Conservation (phyloP, 2,797 vertebrate genomes). For the Gymnothorax javanicus region DNA sequence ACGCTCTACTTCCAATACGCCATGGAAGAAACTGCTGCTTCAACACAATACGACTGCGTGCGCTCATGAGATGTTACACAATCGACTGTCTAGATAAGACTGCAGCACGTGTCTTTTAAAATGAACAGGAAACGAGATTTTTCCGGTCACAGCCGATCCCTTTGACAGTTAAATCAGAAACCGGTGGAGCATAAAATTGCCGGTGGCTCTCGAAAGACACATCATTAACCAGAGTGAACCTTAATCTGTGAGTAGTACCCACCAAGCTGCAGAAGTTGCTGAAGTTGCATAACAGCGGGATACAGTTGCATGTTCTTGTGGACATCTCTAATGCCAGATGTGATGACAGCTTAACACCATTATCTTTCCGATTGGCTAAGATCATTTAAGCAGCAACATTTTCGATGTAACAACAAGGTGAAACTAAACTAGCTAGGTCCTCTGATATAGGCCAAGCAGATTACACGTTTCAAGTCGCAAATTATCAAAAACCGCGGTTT, state of each 20-base stretch:
- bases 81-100: background rate
- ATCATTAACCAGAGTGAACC: slow-evolving; percentile 55
- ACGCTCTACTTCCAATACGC: slow-evolving; percentile 41
- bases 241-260: slow-evolving; percentile 37
- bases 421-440: no score
- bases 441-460: no score
- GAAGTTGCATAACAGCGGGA: background rate
- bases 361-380: no score
- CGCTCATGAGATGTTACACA: background rate
- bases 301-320: background rate
- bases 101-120: background rate
- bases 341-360: background rate
- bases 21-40: background rate
- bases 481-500: no score
- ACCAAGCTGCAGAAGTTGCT: slow-evolving; percentile 16
- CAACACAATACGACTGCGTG: background rate
- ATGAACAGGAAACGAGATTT: background rate
- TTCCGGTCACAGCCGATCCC: slow-evolving; percentile 41
- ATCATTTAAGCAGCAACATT: no score
- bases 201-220: slow-evolving; percentile 53
- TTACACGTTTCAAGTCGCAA: no score
- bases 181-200: slow-evolving; percentile 63
- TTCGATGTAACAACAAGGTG: no score
- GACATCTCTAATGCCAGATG: slow-evolving; percentile 1
- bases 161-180: slow-evolving; percentile 58